Conservation (phyloP, 2,113 vertebrate genomes). For the Genyomyrus donnyi region DNA sequence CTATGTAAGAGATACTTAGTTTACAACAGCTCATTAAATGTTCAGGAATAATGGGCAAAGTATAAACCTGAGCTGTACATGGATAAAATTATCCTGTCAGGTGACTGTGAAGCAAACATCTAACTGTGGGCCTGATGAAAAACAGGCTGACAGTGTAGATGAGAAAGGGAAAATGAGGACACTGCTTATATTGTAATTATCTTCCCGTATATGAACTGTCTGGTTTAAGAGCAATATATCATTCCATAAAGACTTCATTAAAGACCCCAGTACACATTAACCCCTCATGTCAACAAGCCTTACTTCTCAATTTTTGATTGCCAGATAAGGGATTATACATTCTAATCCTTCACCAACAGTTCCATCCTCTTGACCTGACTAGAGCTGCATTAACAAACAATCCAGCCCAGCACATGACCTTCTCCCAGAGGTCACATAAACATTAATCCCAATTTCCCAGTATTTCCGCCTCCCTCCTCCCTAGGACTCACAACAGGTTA, state of each 20-base stretch:
- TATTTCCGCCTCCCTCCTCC: background rate
- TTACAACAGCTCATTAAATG: background rate
- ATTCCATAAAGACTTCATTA: background rate
- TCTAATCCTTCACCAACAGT: constrained; percentile 33
- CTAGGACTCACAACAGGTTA: background rate
- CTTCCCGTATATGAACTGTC: background rate
- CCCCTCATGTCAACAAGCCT: background rate
- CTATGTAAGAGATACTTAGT: background rate
- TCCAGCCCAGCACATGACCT: constrained; percentile 27
- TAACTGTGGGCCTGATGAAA: background rate
- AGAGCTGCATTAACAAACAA: constrained; percentile 28
- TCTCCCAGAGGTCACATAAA: background rate
- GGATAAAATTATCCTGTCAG: background rate
- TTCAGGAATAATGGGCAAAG: background rate
- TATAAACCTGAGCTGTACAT: background rate
- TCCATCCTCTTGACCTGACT: constrained; percentile 25
- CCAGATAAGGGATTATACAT: constrained; percentile 36
- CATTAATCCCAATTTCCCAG: background rate
- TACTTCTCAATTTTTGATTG: background rate
- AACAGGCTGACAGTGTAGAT: background rate
- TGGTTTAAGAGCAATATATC: background rate
- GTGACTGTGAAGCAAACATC: background rate
- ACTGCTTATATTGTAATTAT: background rate
- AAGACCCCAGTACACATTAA: background rate
- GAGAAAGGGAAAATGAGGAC: background rate